These are phyloP conservation scores for Psilopsiagon aymara DNA, from an alignment of 2,113 vertebrate genomes.

Conservation along the genomic window DNA sequence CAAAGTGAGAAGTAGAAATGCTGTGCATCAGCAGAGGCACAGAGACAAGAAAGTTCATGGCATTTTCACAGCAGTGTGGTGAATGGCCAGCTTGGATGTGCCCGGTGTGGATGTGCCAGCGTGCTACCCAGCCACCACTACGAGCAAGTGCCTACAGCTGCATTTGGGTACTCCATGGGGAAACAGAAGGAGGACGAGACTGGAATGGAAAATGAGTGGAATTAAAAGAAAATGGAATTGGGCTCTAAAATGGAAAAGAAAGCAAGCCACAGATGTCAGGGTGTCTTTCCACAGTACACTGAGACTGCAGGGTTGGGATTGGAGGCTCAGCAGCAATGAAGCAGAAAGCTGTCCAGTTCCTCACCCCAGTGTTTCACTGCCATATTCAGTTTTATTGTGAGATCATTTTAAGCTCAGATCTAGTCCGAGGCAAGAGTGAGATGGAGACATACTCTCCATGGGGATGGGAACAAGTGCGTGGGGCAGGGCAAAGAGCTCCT, in stretches of 20 bases:
- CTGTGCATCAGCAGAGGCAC: fast-evolving
- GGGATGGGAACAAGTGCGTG: neutral
- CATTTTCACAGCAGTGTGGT: neutral
- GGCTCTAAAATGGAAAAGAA: neutral
- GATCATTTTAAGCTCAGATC: neutral
- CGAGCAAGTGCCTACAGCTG: neutral
- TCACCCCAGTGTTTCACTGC: neutral
- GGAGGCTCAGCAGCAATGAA: neutral
- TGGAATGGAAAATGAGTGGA: neutral
- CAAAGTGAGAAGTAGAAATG: neutral
- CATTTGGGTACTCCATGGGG: neutral
- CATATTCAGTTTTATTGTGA: neutral
- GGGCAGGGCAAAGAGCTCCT: neutral
- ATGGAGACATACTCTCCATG: neutral
- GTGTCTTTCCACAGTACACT: neutral
- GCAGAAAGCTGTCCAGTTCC: neutral
- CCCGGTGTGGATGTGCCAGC: neutral
- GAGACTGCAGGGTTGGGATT: too few species aligned
- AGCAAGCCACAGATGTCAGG: neutral
- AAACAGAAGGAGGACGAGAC: neutral
- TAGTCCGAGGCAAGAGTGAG: neutral
- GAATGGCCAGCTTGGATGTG: neutral
- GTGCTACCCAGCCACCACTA: neutral
- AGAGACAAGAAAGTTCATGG: neutral
- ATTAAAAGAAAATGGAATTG: neutral